Base-by-base conservation (phyloP, 2,113 vertebrate species). In the Phaethon lepturus region DNA sequence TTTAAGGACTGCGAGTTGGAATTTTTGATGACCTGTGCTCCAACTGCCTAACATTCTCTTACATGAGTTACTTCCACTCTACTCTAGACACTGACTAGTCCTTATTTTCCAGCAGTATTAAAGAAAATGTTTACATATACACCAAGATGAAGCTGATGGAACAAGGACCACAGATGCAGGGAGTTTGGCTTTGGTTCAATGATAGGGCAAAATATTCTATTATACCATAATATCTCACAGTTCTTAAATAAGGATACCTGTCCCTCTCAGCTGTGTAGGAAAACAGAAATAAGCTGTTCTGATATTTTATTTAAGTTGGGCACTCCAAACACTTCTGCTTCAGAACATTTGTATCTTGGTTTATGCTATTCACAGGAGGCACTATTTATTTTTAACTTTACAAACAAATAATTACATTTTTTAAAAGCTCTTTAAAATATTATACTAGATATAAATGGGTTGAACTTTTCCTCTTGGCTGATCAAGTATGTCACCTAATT, bases 401-500 rank as follows among this genome's bases (percentile, higher is more conserved):
- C 64, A 95, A 95, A 86, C 31, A 95, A 95, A 91, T 87, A 87
- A 95, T 95, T 92, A 74, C 6, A 60, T 88, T 88, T 86, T 76
- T n/a, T 10, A 13, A 84, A 66, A 90, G 58, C 42, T 42, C 73
- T 97, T 93, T 82, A 92, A 92, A 96, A 92, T 84, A 85, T 60
- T 92, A 81, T 66, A 55, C 55, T 77, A 79, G 38, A 80, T 95
- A 95, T 52, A 92, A 96, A 97, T 63, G 94, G 86, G 66, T 75
- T 96, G 92, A 94, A 91, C 94, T 95, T 95, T 75, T 76, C 76
- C 88, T 95, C 95, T 92, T 94, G 91, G 91, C 80, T 92, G 92
- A 96, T 95, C 79, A 95, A 86, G 83, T 88, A 80, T 85, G 83
- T 86, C 88, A 97, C 53, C 80, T 95, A 95, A 96, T 96, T 96